Conservation (phyloP, 2,888 invertebrate species). For the Sphaeridia pumilis region DNA sequence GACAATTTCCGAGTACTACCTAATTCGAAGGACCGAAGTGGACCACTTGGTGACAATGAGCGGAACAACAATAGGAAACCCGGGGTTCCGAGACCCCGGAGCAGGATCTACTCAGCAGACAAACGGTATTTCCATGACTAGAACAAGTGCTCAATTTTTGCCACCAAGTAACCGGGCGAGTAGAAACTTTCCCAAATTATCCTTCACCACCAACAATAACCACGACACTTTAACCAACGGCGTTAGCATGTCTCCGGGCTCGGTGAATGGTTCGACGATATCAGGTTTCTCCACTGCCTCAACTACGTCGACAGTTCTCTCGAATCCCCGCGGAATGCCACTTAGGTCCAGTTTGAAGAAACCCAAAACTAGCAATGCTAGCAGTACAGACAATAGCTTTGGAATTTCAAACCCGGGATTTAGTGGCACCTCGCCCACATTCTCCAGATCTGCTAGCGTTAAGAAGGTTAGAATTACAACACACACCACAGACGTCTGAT, state of each 20-base stretch:
- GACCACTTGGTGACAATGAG: background rate
- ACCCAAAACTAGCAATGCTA: constrained; percentile 50
- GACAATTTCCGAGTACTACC: constrained; percentile 30
- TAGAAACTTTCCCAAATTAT: constrained; percentile 21
- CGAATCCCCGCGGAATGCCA: constrained; percentile 49
- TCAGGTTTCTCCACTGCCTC: constrained; percentile 31
- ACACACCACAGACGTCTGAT: constrained; percentile 79
- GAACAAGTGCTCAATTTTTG: constrained; percentile 49
- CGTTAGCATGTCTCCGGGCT: constrained; percentile 22
- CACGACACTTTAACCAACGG: constrained; percentile 26
- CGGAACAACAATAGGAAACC: background rate
- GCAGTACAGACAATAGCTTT: constrained; percentile 45
- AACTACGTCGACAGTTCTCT: constrained; percentile 27
- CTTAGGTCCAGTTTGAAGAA: constrained; percentile 72
- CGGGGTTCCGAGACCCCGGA: constrained; percentile 62
- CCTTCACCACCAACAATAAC: constrained; percentile 24
- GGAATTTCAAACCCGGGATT: constrained; percentile 81
- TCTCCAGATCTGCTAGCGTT: constrained; percentile 72
- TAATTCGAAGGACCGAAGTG: constrained; percentile 22
- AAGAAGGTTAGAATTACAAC: constrained; percentile 86
- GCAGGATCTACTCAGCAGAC: too few species aligned
- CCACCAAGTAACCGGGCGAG: constrained; percentile 20
- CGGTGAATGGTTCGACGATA: constrained; percentile 24
- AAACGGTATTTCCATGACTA: constrained; percentile 62
- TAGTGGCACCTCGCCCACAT: constrained; percentile 69